Evolutionary conservation across 2,113 vertebrate species (phyloP), one percentile per base, ranked within the genome.

Genomic region (Rhadina sibilatrix): DNA sequence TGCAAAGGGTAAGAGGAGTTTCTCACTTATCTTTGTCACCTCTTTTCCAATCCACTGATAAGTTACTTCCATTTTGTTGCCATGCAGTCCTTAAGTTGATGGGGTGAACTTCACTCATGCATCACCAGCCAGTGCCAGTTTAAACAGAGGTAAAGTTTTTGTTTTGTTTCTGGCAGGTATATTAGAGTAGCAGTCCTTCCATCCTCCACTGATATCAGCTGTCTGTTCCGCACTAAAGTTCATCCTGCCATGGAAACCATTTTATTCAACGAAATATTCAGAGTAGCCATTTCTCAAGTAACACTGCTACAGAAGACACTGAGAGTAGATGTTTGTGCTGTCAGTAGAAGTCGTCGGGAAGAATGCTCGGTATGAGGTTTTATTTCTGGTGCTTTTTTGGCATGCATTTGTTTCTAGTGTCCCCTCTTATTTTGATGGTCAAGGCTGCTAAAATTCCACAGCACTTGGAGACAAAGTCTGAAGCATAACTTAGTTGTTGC

Each of bases 221-320:
- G 97, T 76, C 97, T 99, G 13, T 99, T 98, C 91, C 98, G 98
- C 92, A 98, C 98, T 23, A 98, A 98, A 95, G 95, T 98, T 66
- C 97, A 98, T 75, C 94, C 96, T 40, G 97, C 97, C 77, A 63
- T 77, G 23, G 98, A 98, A 74, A 96, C 87, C 10, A 46, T 98
- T 63, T 37, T 93, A 21, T 97, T 98, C 93, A 97, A 94, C 2
- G 98, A 99, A 60, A 68, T 98, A 47, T 98, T 98, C 97, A 92
- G 98, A 92, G 97, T 97, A 47, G 90, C 96, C 63, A 96, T 98
- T 83, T 96, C 98, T 86, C 98, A 97, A 65, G 47, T 69, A 4
- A 46, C 78, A 3, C 87, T 99, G 79, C 98, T 97, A 3, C 97
- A 98, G 93, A 99, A 98, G 98, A 98, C 97, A 0, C 95, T 99